phyloP scores from a whole-genome alignment of 2,113 vertebrate species.

The Danio rerio region GRCz12tu NC_133196.1:26880501-26881000 shows the following conservation, averaged over 20 bases:
- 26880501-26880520: conserved; percentile 9
- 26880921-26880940: background rate
- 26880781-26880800: conserved; percentile 41
- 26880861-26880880: conserved; percentile 13
- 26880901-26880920: background rate
- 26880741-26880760: conserved; percentile 31
- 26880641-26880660: conserved; percentile 29
- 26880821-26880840: background rate
- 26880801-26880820: conserved; percentile 30
- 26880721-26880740: conserved; percentile 39
- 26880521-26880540: conserved; percentile 43
- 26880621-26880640: conserved; percentile 11
- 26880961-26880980: background rate
- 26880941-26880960: background rate
- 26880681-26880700: conserved; percentile 23
- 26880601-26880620: conserved; percentile 19
- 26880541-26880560: background rate
- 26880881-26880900: background rate
- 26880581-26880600: background rate
- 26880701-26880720: conserved; percentile 17
- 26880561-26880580: conserved; percentile 9
- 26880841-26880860: conserved; percentile 2
- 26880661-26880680: conserved; percentile 6
- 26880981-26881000: background rate
- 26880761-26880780: conserved; percentile 51